phyloP scores from a whole-genome alignment of 2,797 vertebrate species.

The Lepus oiostolus region DNA sequence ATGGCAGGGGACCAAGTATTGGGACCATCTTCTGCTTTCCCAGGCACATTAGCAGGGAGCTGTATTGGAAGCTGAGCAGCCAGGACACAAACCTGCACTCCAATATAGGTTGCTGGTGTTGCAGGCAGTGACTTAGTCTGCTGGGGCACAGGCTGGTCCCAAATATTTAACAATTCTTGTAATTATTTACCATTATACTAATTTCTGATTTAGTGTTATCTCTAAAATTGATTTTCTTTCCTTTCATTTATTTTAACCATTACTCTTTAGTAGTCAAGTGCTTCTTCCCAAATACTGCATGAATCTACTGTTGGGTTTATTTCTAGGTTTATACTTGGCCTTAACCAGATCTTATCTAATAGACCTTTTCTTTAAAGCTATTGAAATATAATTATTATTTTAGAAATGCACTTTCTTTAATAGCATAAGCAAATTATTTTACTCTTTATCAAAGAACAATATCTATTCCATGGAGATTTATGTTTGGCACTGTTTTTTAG shows the following conservation, averaged over 20 bases:
- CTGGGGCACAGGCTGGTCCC: too few species aligned
- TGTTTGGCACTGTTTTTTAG: neutral
- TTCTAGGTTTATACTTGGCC: neutral
- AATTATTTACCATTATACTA: conserved; percentile 6
- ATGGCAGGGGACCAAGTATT: too few species aligned
- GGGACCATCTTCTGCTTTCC: too few species aligned
- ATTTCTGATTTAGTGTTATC: conserved; percentile 26
- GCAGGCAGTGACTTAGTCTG: too few species aligned
- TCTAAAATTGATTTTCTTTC: conserved; percentile 32
- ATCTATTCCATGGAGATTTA: neutral
- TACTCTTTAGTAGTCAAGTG: neutral
- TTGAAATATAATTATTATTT: neutral
- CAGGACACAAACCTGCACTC: too few species aligned
- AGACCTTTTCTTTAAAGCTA: conserved; percentile 7
- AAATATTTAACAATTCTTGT: neutral
- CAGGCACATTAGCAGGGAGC: neutral
- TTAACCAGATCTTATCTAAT: neutral
- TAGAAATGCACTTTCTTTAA: conserved; percentile 15
- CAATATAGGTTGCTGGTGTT: too few species aligned
- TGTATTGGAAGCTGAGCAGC: too few species aligned
- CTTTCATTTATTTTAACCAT: conserved; percentile 55
- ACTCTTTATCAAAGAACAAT: neutral
- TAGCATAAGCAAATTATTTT: neutral
- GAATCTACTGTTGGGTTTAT: neutral
- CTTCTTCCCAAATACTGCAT: conserved; percentile 3